A percentile compares a stretch with the other conserved stretches of the same genome.
Conservation (phyloP, 1,140 invertebrate species). For the Scylla paramamosain region DNA sequence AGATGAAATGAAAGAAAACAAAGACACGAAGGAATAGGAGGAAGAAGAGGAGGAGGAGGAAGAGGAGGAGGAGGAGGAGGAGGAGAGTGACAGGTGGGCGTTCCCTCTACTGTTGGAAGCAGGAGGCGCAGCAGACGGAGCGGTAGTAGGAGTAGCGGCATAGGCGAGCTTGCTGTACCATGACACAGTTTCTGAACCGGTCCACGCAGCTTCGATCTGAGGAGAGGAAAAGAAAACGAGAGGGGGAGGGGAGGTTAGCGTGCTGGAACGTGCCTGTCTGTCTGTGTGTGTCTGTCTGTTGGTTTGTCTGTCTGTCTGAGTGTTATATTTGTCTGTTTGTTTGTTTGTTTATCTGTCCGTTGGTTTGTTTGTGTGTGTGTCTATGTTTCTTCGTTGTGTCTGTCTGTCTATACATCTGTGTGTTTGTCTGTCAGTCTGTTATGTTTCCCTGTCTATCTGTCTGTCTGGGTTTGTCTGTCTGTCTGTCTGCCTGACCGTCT, state of each 20-base stretch:
- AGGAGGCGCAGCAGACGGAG: constrained; percentile 79
- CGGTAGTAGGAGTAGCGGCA: constrained; percentile 79
- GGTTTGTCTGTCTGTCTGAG: too few species aligned
- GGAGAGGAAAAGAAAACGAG: neutral
- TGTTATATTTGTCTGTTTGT: too few species aligned
- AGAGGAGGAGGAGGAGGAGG: neutral
- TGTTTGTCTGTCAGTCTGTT: too few species aligned
- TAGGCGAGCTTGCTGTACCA: constrained; percentile 78
- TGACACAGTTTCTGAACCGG: constrained; percentile 78
- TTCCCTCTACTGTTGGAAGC: constrained; percentile 63
- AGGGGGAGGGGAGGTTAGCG: neutral
- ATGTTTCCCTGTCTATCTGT: too few species aligned
- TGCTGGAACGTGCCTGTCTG: neutral
- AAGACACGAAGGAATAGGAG: neutral
- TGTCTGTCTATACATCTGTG: too few species aligned
- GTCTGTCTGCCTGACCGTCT: too few species aligned
- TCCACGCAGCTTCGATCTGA: constrained; percentile 78
- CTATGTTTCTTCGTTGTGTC: too few species aligned
- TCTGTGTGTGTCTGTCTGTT: neutral
- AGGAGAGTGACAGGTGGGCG: neutral
- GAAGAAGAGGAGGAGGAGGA: neutral
- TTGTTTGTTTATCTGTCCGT: too few species aligned
- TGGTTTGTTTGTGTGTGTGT: too few species aligned
- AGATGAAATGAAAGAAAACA: too few species aligned
- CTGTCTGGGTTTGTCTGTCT: too few species aligned